Evolutionary conservation across 37 sponge, comb jelly and placozoan species (phyloP), one percentile per base, ranked within the genome.

Genomic region (Diacarnus erythraeanus): DNA sequence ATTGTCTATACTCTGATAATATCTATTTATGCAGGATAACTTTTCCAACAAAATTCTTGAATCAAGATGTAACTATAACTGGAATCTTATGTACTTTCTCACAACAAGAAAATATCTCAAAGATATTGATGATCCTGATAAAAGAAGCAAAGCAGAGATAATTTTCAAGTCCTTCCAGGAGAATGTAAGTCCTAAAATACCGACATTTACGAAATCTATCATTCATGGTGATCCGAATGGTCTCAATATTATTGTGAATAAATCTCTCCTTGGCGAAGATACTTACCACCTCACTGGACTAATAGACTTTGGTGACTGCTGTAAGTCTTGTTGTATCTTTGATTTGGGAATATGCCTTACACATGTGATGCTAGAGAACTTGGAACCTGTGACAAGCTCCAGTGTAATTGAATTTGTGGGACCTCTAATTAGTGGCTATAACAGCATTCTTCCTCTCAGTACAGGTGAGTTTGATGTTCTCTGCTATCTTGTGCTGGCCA

Each of bases 191-290:
- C 86, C 86, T 17, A 79, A 72, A 54, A 43, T 86, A 20, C 41
- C 65, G 33, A 41, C 30, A 25, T 61, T 86, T 26, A 86, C 43
- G 38, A 42, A 34, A 35, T 65, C 74, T 65, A 42, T 67, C 0
- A 51, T 86, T 30, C 86, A 86, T 51, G 74, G 66, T 9, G 86
- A 86, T 69, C 38, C 39, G 8, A 79, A 86, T 65, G 72, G 80
- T 21, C 38, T 67, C 31, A 86, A 86, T 41, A 38, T 86, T 26
- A 21, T 86, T 41, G 27, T 76, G 33, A 39, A 66, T 3, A 30
- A 23, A 23, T n/a, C 31, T 2, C 2, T 65, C 31, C 26, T 27
- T 27, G 42, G 41, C 15, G 71, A 40, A 71, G 35, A 71, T 12
- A n/a, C 38, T 22, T 71, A 23, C 35, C 31, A 31, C 30, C 33